phyloP scores from a whole-genome alignment of 2,888 invertebrate genomes.

The Philaethria dido region DNA sequence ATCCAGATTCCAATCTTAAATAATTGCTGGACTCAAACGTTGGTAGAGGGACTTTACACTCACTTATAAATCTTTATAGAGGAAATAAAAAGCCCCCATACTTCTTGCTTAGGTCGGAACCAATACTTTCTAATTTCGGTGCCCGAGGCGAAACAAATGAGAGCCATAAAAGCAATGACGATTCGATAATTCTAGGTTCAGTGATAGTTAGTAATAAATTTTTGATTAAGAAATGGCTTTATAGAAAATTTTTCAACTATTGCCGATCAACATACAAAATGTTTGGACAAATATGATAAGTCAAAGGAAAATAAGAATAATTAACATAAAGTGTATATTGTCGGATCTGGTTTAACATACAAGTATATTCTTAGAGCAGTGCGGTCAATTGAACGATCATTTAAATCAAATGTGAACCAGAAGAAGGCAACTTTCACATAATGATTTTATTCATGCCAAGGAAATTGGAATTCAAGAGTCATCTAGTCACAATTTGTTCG shows the following conservation, averaged over 20 bases:
- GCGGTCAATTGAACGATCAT: constrained; percentile 56
- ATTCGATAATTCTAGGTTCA: constrained; percentile 55
- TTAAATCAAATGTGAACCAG: constrained; percentile 61
- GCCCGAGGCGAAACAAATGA: constrained; percentile 73
- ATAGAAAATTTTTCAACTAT: constrained; percentile 29
- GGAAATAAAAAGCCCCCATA: constrained; percentile 57
- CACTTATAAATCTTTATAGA: constrained; percentile 74
- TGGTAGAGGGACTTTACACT: constrained; percentile 53
- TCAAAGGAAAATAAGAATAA: constrained; percentile 41
- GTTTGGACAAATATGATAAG: constrained; percentile 26
- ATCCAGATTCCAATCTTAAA: constrained; percentile 56
- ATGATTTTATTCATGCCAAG: constrained; percentile 54
- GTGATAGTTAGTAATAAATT: constrained; percentile 48
- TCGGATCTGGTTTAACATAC: constrained; percentile 57
- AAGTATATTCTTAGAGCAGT: constrained; percentile 55
- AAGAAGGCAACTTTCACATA: constrained; percentile 71
- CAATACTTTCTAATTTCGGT: constrained; percentile 79
- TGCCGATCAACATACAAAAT: constrained; percentile 41
- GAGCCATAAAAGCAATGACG: constrained; percentile 66
- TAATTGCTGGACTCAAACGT: constrained; percentile 63
- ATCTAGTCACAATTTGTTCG: constrained; percentile 50
- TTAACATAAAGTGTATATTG: constrained; percentile 45
- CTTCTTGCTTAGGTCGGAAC: constrained; percentile 54
- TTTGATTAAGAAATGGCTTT: constrained; percentile 42
- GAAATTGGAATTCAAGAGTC: constrained; percentile 55